Base-by-base conservation (phyloP, 2,113 vertebrate species). In the Ammospiza caudacuta region DNA sequence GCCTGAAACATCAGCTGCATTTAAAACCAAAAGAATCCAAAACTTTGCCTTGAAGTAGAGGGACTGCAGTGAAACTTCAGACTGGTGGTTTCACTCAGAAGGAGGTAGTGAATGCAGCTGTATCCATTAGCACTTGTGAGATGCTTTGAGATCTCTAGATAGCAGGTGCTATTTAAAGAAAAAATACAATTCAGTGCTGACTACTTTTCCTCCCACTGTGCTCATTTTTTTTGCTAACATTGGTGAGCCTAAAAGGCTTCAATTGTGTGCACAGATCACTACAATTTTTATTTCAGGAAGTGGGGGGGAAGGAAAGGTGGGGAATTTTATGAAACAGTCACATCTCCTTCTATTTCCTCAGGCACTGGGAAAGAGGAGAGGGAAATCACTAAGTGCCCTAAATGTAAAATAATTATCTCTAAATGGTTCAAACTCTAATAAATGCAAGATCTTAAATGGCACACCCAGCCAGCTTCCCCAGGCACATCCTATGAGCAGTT, bases 151-250 rank as follows among this genome's bases (percentile, higher is more conserved):
- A 81, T 85, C 90, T 88, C 82, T 37, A 64, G 68, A 85, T 59
- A 95, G 90, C 90, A 95, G 75, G 68, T 86, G 64, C 94, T 96
- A 94, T 95, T 93, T 96, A 96, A 96, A 88, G 95, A 63, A 83
- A 89, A 93, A 95, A 43, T 44, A 59, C 88, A 52, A 51, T 89
- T 95, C 66, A 44, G 31, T 39, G 57, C 79, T 90, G 82, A 70
- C 67, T 93, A 52, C 57, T 89, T 93, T 78, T 86, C 64, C 73
- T 95, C 85, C 90, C 64, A 83, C 90, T 49, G 64, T 74, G 76
- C 76, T 96, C 76, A 44, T 90, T 95, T 83, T 90, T 61, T 92
- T 62, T 93, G 24, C 49, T 84, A 68, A 75, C 73, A 54, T 69
- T 61, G 49, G 69, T 84, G 69, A 93, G 64, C 67, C 41, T 80